Evolutionary conservation across 2,888 invertebrate species (phyloP).

Genomic region (Phytoseiulus persimilis): DNA sequence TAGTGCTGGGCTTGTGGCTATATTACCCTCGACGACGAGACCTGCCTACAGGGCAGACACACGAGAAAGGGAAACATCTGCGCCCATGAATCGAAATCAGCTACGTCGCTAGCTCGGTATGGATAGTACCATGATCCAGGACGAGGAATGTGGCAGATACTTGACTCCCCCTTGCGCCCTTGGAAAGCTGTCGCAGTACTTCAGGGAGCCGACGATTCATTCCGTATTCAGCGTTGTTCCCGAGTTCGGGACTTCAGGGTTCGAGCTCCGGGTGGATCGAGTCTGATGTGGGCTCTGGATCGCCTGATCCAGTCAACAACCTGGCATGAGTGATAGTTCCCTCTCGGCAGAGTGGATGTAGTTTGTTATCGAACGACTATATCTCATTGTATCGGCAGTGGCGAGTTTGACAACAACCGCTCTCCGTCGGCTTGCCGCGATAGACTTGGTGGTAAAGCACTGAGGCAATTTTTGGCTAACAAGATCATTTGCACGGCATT

Average conservation of each 20-base stretch:
- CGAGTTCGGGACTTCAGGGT: no score
- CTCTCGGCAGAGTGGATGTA: not conserved
- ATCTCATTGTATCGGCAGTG: not conserved
- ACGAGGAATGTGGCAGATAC: not conserved
- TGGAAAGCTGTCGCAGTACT: no score
- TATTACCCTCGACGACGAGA: not conserved
- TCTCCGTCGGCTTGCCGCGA: not conserved
- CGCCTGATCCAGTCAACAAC: not conserved
- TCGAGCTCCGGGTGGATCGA: no score
- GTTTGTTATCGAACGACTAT: not conserved
- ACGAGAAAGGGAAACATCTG: not conserved
- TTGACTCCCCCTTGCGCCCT: no score
- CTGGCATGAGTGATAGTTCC: not conserved
- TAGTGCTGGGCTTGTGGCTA: not conserved
- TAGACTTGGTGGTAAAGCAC: not conserved
- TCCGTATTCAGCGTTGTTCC: no score
- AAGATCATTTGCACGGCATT: constrained; percentile 38
- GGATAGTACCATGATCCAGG: not conserved
- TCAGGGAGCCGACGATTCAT: no score
- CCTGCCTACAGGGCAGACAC: not conserved
- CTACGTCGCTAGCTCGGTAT: not conserved
- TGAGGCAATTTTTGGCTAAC: constrained; percentile 13
- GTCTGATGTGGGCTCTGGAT: not conserved
- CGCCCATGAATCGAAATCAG: not conserved
- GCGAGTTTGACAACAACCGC: not conserved